Base-by-base conservation (phyloP, 2,113 vertebrate species). In the Chaenocephalus aceratus region DNA sequence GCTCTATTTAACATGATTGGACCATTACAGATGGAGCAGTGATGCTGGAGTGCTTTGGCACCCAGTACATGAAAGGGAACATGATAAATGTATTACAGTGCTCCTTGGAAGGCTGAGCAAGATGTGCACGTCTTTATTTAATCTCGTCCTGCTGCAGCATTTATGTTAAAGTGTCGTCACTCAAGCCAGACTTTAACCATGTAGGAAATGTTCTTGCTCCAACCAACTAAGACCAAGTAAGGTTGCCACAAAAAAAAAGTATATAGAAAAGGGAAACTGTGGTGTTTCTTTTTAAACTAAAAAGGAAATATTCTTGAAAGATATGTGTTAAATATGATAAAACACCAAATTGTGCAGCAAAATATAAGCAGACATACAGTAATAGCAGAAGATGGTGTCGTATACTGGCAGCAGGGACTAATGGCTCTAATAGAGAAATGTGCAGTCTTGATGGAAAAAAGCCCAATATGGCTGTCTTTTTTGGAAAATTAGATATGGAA, bases 381-480 rank as follows among this genome's bases (percentile, higher is more conserved):
- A 75, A 59, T 6, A 41, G 21, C 11, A 26, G 72, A 61, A 49
- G 44, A 49, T 26, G 48, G 54, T 36, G 49, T 15, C 36, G 60
- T 52, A 26, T 3, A 6, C 23, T 54, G 41, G 1, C 18, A 44
- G 52, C 36, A 41, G 54, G 34, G 73, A 64, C n/a, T 84, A 79
- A 84, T 71, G 68, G 26, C 58, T 82, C 23, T 59, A 75, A 76
- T 84, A 46, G 68, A 59, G 64, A 41, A 65, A 44, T 62, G 13
- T 79, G 58, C 61, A 36, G 65, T 72, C 23, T 65, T 74, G 18
- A 82, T 56, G 2, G 0, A 67, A 62, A 67, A 62, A 80, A 72
- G 10, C 71, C 2, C 0, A 72, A 34, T 14, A 61, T 41, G 61
- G 49, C 66, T 56, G 60, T 57, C 12, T 80, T 73, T 72, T 67